Evolutionary conservation across 2,113 vertebrate genomes (phyloP).

Genomic region (Mormyrus lacerda): DNA sequence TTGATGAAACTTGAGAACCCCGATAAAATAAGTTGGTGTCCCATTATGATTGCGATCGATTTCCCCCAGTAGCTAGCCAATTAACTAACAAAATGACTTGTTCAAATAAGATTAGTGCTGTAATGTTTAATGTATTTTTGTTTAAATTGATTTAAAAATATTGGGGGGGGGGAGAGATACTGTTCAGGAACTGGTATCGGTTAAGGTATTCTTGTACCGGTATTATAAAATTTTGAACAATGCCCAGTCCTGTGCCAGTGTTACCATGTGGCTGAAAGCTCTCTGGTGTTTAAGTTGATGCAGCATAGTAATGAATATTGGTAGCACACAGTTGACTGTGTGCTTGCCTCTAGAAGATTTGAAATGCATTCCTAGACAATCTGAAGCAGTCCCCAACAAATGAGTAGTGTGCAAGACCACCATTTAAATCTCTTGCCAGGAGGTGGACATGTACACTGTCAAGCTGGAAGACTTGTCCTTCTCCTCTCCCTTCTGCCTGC

Average conservation of each 20-base stretch:
- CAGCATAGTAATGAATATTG: not conserved
- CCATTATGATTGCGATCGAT: no score
- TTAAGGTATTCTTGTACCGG: no score
- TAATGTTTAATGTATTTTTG: no score
- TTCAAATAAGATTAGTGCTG: no score
- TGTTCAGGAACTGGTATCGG: no score
- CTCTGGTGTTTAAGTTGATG: not conserved
- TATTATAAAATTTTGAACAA: no score
- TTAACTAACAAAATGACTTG: no score
- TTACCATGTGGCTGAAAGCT: not conserved
- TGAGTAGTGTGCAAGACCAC: not conserved
- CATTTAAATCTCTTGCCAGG: conserved; percentile 49
- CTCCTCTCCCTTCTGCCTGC: conserved; percentile 87
- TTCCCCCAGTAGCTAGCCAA: no score
- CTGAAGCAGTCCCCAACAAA: not conserved
- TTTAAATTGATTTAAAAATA: no score
- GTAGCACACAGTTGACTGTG: not conserved
- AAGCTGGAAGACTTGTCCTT: conserved; percentile 85
- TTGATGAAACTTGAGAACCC: no score
- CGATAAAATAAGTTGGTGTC: no score
- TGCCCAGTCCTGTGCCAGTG: not conserved
- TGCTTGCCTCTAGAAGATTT: not conserved
- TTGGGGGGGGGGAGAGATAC: no score
- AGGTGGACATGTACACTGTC: conserved; percentile 91
- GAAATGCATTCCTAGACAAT: not conserved